Evolutionary conservation across 92 coral and sea anemone species (phyloP).

Genomic region (Epizoanthus rinbou): DNA sequence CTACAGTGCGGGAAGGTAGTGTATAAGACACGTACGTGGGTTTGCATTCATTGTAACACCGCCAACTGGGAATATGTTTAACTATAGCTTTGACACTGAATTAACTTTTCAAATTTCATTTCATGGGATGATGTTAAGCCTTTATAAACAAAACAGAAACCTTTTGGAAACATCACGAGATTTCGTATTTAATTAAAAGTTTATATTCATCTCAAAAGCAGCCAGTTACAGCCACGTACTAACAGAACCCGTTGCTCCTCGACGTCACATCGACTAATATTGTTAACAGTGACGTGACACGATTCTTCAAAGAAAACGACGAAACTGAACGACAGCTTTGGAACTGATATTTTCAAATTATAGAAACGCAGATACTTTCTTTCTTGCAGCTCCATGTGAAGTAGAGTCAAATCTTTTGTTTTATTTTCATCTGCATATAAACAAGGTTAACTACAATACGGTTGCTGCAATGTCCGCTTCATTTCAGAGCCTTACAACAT

Average conservation of each 20-base stretch:
- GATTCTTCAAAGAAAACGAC: no score
- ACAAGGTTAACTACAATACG: neutral
- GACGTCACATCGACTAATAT: no score
- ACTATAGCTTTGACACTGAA: neutral
- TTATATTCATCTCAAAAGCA: neutral
- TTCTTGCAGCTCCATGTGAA: conserved; percentile 4
- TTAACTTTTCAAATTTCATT: neutral
- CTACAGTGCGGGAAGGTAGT: no score
- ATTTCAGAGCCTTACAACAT: neutral
- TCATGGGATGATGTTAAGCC: neutral
- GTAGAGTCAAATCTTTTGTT: neutral
- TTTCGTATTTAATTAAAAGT: conserved; percentile 8
- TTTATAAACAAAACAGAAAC: neutral
- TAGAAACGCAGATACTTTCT: neutral
- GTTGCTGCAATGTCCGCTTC: neutral
- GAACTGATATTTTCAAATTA: neutral
- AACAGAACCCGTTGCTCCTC: no score
- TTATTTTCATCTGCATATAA: conserved; percentile 4
- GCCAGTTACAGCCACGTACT: no score
- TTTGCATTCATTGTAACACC: no score
- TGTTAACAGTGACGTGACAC: no score
- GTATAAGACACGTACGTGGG: no score
- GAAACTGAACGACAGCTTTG: no score
- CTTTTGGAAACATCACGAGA: neutral
- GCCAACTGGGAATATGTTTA: no score